Base-by-base conservation (phyloP, 2,888 invertebrate genomes). In the Cryptophagus acutangulus region DNA sequence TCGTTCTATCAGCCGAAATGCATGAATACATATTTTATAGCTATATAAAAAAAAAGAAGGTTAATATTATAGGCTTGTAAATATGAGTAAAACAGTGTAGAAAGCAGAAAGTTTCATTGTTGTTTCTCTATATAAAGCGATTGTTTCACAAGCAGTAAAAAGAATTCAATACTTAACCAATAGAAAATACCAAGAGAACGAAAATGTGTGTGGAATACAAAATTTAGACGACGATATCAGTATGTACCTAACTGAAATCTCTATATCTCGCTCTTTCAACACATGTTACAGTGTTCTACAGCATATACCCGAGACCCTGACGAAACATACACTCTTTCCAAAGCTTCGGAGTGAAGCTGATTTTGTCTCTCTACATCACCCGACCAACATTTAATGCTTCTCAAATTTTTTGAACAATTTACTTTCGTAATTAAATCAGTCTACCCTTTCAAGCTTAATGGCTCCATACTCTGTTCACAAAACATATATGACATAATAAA, bases 281-380 rank as follows among this genome's bases (percentile, higher is more conserved):
- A 63, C 61, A 58, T 63, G 64, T 62, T 64, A 57, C 58, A 52
- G n/a, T n/a, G n/a, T n/a, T n/a, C n/a, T n/a, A n/a, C n/a, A n/a
- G n/a, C n/a, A n/a, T n/a, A n/a, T n/a, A n/a, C n/a, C n/a, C 34
- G n/a, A 17, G 51, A 48, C 46, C 47, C 49, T 52, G 48, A 49
- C 48, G 46, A 41, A n/a, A n/a, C n/a, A n/a, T n/a, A n/a, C n/a
- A n/a, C n/a, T n/a, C n/a, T n/a, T n/a, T n/a, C n/a, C n/a, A n/a
- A n/a, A n/a, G n/a, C n/a, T 45, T 41, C 48, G 45, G 38, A 36
- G 35, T 41, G 40, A 40, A 17, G 45, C 29, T 44, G 40, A 31
- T 45, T 41, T 41, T 41, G 41, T 42, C 39, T 36, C 29, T n/a
- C n/a, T n/a, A n/a, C n/a, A n/a, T n/a, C n/a, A n/a, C n/a, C n/a